These are phyloP conservation scores for Onychomys leucogaster DNA, from an alignment of 2,797 vertebrate genomes.

Conservation along the genomic window DNA sequence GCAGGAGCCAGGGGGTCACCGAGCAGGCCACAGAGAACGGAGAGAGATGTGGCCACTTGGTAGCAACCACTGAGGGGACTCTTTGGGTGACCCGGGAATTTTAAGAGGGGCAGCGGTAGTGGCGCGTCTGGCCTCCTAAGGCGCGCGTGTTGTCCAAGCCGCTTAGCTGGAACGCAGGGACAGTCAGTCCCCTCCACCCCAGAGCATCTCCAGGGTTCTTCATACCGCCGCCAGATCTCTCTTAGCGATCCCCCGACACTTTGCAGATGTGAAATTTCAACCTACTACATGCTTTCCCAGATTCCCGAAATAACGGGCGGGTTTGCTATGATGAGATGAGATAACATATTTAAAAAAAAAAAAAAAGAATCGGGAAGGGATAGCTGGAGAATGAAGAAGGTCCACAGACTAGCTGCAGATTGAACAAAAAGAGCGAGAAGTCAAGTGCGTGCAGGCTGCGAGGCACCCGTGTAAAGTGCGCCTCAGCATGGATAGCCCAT, in stretches of 20 bases:
- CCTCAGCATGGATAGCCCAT: not conserved
- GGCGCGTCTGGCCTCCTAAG: not conserved
- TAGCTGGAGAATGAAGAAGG: not conserved
- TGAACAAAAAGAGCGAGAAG: not conserved
- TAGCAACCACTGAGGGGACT: not conserved
- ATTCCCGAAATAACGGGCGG: not conserved
- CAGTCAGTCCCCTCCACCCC: not conserved
- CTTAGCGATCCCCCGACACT: not conserved
- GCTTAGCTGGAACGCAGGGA: not conserved
- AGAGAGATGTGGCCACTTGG: not conserved
- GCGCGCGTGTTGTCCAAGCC: fast-evolving
- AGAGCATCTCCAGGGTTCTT: not conserved
- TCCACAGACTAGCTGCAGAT: not conserved
- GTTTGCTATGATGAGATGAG: not conserved
- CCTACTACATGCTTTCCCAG: not conserved
- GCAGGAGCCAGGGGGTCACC: not conserved
- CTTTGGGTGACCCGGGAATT: constrained; percentile 4
- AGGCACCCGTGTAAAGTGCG: not conserved
- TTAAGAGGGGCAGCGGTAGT: not conserved
- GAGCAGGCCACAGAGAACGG: not conserved
- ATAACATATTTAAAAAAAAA: not conserved
- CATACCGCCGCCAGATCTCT: no score
- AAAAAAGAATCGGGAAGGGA: not conserved
- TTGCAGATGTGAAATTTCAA: not conserved
- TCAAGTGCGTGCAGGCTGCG: not conserved